Conservation (phyloP, 2,888 invertebrate genomes). For the Mesopsocus fuscifrons region DNA sequence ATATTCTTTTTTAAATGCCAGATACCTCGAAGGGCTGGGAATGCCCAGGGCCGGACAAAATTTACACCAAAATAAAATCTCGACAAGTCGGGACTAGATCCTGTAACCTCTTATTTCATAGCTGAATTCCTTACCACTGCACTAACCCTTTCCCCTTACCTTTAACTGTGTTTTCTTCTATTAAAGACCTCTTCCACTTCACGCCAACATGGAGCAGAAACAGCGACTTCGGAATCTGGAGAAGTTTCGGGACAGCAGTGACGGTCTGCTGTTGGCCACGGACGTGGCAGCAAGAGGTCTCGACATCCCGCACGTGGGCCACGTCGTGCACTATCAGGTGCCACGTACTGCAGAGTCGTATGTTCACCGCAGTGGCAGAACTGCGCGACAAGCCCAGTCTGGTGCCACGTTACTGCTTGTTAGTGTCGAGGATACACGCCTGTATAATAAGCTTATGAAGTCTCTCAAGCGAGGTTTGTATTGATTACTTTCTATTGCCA, state of each 20-base stretch:
- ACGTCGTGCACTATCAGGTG: slow-evolving; percentile 94
- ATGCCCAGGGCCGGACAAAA: too few species aligned
- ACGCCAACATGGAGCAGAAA: slow-evolving; percentile 84
- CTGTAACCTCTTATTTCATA: too few species aligned
- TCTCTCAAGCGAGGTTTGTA: slow-evolving; percentile 65
- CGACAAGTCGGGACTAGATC: too few species aligned
- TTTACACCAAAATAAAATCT: too few species aligned
- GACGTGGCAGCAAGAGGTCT: slow-evolving; percentile 96
- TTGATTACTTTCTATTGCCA: not conserved
- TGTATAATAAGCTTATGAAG: slow-evolving; percentile 60
- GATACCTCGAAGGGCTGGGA: too few species aligned
- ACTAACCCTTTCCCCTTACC: too few species aligned
- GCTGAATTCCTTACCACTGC: too few species aligned
- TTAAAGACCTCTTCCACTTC: slow-evolving; percentile 56
- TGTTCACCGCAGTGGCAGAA: slow-evolving; percentile 90
- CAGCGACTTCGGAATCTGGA: slow-evolving; percentile 89
- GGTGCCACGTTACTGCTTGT: slow-evolving; percentile 85
- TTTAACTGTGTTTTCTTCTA: too few species aligned
- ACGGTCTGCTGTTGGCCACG: slow-evolving; percentile 61
- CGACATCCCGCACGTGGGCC: slow-evolving; percentile 83
- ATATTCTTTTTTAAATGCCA: too few species aligned
- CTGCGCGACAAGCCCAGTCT: slow-evolving; percentile 73
- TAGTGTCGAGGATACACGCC: slow-evolving; percentile 66
- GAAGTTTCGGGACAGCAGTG: slow-evolving; percentile 49
- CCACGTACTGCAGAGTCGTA: slow-evolving; percentile 92